Base-by-base conservation (phyloP, 2,797 vertebrate genomes). In the Moxostoma hubbsi region DNA sequence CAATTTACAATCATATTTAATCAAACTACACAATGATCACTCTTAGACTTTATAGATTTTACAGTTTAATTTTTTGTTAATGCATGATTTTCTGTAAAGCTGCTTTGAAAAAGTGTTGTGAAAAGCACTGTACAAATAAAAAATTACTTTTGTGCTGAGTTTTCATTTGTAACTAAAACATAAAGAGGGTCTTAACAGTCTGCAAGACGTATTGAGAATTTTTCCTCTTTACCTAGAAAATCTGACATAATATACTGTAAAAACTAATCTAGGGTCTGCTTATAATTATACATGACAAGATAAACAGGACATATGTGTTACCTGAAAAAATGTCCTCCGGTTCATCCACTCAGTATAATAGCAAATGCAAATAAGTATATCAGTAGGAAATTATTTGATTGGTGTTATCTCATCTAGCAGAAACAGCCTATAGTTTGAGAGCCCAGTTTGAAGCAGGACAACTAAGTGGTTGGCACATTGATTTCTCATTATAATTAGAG, bases 401-500 rank as follows among this genome's bases (percentile, higher is more conserved):
- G 49, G 12, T 79, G 80, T 73, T 45, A 57, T 81, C 11, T 65
- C 68, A 43, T 71, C 51, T 46, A 15, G 50, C 53, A 49, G 43
- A 63, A 15, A 12, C 54, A 43, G 12, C 58, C 64, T 53, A 55
- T 65, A 83, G 82, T 71, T 82, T 80, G 50, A 78, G 67, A 73
- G 64, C 51, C 67, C 50, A 53, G 73, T 73, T 15, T 82, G 81
- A 89, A 88, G 77, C 89, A 85, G 84, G 82, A 91, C 86, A 85
- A 85, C 85, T 13, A 81, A 85, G 82, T 69, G 45, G 63, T 87
- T 87, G 86, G 87, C 88, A 88, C 89, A 90, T 91, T 86, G 82
- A 83, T 82, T 87, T 83, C 75, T 85, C 85, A 86, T 91, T 87
- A 87, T 90, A 89, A 90, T 88, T 89, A 80, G 85, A 89, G 91